Evolutionary conservation across 2,888 invertebrate genomes (phyloP), one percentile per base, ranked within the genome.

Genomic region (Pocota personata): DNA sequence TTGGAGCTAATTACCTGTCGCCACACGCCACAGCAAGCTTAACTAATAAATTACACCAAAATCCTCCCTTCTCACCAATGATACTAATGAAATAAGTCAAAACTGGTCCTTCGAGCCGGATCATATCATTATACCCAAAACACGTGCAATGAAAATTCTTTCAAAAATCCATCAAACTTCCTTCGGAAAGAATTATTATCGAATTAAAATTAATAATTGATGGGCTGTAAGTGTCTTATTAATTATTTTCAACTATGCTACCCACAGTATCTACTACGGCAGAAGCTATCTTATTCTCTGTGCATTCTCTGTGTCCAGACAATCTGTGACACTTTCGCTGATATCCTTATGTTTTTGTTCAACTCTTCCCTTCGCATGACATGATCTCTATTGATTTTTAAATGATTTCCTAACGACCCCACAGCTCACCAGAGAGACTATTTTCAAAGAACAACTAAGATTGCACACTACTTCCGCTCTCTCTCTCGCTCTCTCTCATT

Each of bases 351-450:
- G 27, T 71, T 71, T 21, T 48, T 7, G 16, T 16, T 40, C 10
- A 14, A 32, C 8, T 46, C n/a, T 40, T 35, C n/a, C 27, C 37
- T 24, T 30, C 21, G 21, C 58, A 58, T 50, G 27, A 76, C 66
- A 57, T 35, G 76, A 67, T 57, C 46, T 57, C 16, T 12, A 58
- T 76, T 58, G 66, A 77, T 60, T 67, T 77, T 77, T 69, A 76
- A 76, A 66, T 57, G 75, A 57, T 57, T 76, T 58, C 66, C 76
- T 55, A 76, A 62, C 52, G 30, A 72, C 46, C n/a, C 32, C 46
- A 16, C 4, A 8, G 14, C 21, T 10, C 32, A n/a, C 16, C 48
- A 3, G 40, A 24, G 37, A 57, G 43, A 3, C 1, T 24, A 27
- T 57, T 19, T 16, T 12, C 30, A 52, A 64, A 35, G 35, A 76